A percentile compares a stretch with the other conserved stretches of the same genome.
Conservation (phyloP, 2,113 vertebrate species). For the Chunga burmeisteri region DNA sequence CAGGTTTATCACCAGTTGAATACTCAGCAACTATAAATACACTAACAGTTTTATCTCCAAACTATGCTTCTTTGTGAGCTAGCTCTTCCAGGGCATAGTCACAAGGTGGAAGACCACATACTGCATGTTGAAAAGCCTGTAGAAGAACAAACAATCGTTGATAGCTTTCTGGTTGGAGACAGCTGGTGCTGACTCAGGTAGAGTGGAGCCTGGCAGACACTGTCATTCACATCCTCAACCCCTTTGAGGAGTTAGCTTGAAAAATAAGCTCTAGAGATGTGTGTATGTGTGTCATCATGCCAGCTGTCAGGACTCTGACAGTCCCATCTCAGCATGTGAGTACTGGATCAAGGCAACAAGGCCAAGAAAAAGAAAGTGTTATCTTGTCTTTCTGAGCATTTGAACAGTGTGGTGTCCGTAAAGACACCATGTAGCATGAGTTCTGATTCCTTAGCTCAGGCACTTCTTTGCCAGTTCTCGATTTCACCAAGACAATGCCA, state of each 20-base stretch:
- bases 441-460: constrained; percentile 29
- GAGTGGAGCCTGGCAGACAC: constrained; percentile 34
- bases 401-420: constrained; percentile 43
- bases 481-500: constrained; percentile 39
- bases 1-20: neutral
- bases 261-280: constrained; percentile 40
- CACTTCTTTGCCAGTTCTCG: constrained; percentile 16
- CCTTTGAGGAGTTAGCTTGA: constrained; percentile 39
- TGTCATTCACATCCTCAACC: constrained; percentile 32
- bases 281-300: constrained; percentile 25
- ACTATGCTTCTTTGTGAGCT: neutral
- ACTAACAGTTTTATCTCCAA: neutral
- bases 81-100: neutral
- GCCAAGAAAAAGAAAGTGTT: constrained; percentile 51
- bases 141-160: neutral
- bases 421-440: constrained; percentile 26
- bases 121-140: neutral
- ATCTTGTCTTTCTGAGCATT: constrained; percentile 48
- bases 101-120: neutral
- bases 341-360: constrained; percentile 48
- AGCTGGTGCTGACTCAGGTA: constrained; percentile 66
- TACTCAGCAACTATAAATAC: neutral
- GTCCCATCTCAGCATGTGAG: constrained; percentile 47
- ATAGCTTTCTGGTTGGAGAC: constrained; percentile 23
- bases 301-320: constrained; percentile 61